phyloP scores from a whole-genome alignment of 1,140 invertebrate genomes.

The Euura saliciscinereae region DNA sequence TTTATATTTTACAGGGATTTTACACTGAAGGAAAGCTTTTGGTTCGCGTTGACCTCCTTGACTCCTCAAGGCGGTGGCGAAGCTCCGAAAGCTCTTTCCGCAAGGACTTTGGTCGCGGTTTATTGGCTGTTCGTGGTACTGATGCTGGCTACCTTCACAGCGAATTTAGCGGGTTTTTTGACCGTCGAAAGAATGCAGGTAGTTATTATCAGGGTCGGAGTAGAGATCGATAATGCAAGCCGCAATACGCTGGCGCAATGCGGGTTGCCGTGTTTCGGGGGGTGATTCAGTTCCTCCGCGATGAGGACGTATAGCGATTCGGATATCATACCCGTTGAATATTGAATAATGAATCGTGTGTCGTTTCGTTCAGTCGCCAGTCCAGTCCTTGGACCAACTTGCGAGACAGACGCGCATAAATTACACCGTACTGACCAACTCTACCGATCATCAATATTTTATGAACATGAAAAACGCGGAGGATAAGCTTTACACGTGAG shows the following conservation, averaged over 20 bases:
- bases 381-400: conserved; percentile 86
- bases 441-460: conserved; percentile 84
- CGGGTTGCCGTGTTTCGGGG: background rate
- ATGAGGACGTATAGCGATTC: too few species aligned
- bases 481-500: conserved; percentile 82
- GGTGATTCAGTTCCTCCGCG: too few species aligned
- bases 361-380: conserved; percentile 69
- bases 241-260: background rate
- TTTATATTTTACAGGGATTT: conserved; percentile 69
- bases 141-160: conserved; percentile 95
- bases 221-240: background rate
- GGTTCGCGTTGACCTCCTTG: conserved; percentile 92
- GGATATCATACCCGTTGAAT: background rate
- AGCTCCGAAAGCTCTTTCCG: conserved; percentile 83
- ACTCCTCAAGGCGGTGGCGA: conserved; percentile 90
- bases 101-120: conserved; percentile 83
- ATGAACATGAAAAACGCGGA: conserved; percentile 91
- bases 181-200: conserved; percentile 96
- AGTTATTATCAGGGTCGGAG: conserved; percentile 12
- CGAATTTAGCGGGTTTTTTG: conserved; percentile 95
- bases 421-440: conserved; percentile 86
- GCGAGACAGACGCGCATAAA: conserved; percentile 87
- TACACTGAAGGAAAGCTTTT: conserved; percentile 88
- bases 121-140: conserved; percentile 94
- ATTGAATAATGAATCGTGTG: too few species aligned